phyloP scores from a whole-genome alignment of 1,140 invertebrate species.

The Procambarus clarkii region DNA sequence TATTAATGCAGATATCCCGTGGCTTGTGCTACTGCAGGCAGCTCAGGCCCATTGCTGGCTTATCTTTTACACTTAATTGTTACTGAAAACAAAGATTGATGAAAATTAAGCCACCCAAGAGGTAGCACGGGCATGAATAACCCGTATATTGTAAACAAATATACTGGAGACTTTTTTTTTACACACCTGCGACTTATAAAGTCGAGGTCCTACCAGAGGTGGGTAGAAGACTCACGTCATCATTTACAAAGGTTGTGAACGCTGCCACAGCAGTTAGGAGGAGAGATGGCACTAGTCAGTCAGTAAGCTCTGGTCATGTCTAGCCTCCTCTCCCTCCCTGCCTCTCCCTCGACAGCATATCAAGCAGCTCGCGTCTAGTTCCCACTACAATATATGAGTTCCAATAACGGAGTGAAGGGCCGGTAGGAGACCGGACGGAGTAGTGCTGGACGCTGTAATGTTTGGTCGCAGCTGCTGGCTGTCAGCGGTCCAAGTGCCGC shows the following conservation, averaged over 20 bases:
- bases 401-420: slow-evolving; percentile 58
- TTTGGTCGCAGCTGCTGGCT: slow-evolving; percentile 2
- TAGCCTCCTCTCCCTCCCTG: slow-evolving; percentile 1
- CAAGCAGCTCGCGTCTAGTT: slow-evolving; percentile 39
- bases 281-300: slow-evolving; percentile 32
- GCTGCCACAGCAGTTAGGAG: slow-evolving; percentile 18
- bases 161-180: too few relatives aligned
- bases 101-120: too few relatives aligned
- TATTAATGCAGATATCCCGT: too few relatives aligned
- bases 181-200: too few relatives aligned
- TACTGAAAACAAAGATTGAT: too few relatives aligned
- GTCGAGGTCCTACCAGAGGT: not conserved
- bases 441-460: slow-evolving; percentile 1
- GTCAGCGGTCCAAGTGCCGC: not conserved
- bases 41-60: too few relatives aligned
- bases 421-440: slow-evolving; percentile 6
- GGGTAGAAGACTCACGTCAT: not conserved
- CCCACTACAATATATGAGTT: slow-evolving; percentile 58
- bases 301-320: slow-evolving; percentile 27
- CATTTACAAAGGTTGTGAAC: not conserved
- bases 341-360: slow-evolving; percentile 32
- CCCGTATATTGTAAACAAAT: too few relatives aligned
- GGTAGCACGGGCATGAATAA: too few relatives aligned
- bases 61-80: too few relatives aligned
- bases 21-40: too few relatives aligned